Evolutionary conservation across 2,113 vertebrate species (phyloP).

Genomic region (Phyllostomus discolor): DNA sequence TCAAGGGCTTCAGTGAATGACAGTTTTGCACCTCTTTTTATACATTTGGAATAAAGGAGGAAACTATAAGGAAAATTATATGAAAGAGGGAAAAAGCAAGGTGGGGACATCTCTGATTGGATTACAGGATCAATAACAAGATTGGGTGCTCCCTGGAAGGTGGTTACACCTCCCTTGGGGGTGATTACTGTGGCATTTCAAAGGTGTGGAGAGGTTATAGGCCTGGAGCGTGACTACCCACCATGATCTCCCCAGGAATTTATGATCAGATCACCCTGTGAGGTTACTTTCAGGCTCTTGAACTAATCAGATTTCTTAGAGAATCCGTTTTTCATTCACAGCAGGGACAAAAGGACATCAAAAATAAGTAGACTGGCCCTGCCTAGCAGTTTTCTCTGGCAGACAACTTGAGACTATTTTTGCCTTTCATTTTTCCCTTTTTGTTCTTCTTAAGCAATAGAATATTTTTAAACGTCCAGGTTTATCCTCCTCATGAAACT

Average conservation of each 20-base stretch:
- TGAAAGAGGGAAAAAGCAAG: not conserved
- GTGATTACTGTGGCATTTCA: not conserved
- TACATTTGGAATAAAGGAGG: not conserved
- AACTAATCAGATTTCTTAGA: not conserved
- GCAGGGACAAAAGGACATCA: not conserved
- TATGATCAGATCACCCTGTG: not conserved
- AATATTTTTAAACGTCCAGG: not conserved
- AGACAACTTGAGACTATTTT: not conserved
- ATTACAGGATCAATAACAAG: not conserved
- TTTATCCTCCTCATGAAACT: not conserved
- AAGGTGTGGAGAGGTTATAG: not conserved
- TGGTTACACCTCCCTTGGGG: not conserved
- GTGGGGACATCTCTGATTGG: not conserved
- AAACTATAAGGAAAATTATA: not conserved
- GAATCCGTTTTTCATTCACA: not conserved
- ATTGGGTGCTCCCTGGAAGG: not conserved
- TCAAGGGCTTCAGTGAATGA: not conserved
- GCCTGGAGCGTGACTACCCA: too few relatives aligned
- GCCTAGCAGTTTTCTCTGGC: not conserved
- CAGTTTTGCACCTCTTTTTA: not conserved
- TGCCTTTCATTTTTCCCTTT: conserved; percentile 14
- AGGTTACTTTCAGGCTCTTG: not conserved
- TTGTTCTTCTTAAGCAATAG: conserved; percentile 4
- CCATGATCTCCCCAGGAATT: not conserved
- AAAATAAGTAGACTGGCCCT: not conserved